Base-by-base conservation (phyloP, 2,888 invertebrate genomes). In the Cerceris rybyensis region DNA sequence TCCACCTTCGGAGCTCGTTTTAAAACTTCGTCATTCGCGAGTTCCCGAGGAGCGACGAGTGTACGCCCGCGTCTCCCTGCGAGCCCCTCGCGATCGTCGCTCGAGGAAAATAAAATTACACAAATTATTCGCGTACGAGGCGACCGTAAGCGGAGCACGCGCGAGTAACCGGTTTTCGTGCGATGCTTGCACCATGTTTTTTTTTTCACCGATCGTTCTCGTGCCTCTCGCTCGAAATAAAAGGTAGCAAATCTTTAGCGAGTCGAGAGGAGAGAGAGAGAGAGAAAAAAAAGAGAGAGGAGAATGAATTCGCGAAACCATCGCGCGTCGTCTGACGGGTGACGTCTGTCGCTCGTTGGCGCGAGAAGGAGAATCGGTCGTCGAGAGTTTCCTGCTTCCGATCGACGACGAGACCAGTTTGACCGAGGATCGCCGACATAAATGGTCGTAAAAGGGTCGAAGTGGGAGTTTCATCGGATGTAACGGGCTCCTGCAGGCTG, bases 381-480 rank as follows among this genome's bases (percentile, higher is more conserved):
- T 46, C 11, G 46, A 46, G 11, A 46, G 11, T 46, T 46, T 11
- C 11, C 46, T 11, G 11, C 8, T 46, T 11, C 46, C 46, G 46
- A 46, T 46, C 46, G 46, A 46, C 9, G 11, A 46, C 11, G 9
- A 43, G 43, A 50, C 11, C n/a, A n/a, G n/a, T 28, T 28, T 28
- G 28, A 28, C 28, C 28, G 28, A 28, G 28, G 28, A 28, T 28
- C 28, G 28, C 4, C 28, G 28, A 4, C 28, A 28, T 4, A 28
- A 28, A 28, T 28, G 67, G 59, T 67, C 59, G 59, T 64, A 67
- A 77, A 73, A 67, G 77, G 55, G 43, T 60, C 50, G 55, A 67
- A 68, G 49, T 42, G 60, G 41, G 70, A 78, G 74, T 80, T 80
- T 71, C 75, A 65, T 64, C 42, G 65, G 41, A 59, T 13, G 63